These are phyloP conservation scores for Corynorhinus townsendii DNA, from an alignment of 2,113 vertebrate genomes.

Conservation along the genomic window DNA sequence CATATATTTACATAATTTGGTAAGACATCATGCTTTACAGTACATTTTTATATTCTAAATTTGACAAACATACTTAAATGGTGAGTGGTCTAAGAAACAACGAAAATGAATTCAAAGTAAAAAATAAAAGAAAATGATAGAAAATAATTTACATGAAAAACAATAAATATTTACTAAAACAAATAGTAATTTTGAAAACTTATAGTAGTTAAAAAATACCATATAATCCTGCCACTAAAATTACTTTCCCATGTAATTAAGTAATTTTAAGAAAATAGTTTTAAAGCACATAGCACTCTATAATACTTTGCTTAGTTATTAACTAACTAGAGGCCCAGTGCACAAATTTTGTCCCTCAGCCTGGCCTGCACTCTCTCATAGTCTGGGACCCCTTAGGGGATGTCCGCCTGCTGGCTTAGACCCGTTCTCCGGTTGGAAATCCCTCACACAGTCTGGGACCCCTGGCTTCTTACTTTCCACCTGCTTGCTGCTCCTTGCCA, in stretches of 20 bases:
- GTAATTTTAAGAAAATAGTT: neutral
- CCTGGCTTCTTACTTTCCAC: no score
- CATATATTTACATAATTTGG: neutral
- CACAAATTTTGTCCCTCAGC: no score
- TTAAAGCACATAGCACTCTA: neutral
- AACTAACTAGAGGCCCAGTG: neutral
- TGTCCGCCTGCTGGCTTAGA: no score
- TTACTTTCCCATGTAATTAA: neutral
- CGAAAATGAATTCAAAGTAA: neutral
- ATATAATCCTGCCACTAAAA: neutral
- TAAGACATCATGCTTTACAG: neutral
- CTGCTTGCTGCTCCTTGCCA: no score
- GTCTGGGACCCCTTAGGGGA: no score
- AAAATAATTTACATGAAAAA: conserved; percentile 16
- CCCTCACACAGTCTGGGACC: no score
- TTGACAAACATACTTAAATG: neutral
- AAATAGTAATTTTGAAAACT: neutral
- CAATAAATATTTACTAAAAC: neutral
- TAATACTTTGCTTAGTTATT: neutral
- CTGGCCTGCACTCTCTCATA: no score
- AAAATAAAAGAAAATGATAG: neutral
- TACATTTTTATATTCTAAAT: neutral
- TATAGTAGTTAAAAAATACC: neutral
- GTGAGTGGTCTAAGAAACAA: neutral
- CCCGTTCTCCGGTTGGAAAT: no score